These are phyloP conservation scores for Hyposmocoma kahamanoa DNA, from an alignment of 1,140 invertebrate species.

Conservation along the genomic window DNA sequence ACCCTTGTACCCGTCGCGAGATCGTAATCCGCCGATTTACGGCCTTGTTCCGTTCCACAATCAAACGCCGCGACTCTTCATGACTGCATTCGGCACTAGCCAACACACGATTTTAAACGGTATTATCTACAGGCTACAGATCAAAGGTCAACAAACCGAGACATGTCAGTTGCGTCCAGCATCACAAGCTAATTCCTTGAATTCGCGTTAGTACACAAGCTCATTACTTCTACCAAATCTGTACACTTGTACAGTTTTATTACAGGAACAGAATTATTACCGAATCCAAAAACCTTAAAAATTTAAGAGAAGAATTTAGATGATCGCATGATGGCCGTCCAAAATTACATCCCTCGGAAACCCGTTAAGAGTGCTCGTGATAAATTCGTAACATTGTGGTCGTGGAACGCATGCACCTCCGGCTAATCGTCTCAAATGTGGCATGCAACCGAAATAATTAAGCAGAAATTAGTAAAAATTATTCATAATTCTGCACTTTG, in stretches of 20 bases:
- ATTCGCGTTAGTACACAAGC: too few relatives aligned
- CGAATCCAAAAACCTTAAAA: neutral
- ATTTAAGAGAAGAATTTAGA: neutral
- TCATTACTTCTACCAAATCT: too few relatives aligned
- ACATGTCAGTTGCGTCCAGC: too few relatives aligned
- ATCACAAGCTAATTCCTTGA: too few relatives aligned
- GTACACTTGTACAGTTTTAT: too few relatives aligned
- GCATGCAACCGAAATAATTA: conserved; percentile 19
- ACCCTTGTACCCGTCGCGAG: conserved; percentile 3
- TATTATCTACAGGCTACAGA: too few relatives aligned
- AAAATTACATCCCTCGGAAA: neutral
- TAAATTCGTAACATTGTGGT: conserved; percentile 1
- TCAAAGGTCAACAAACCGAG: too few relatives aligned
- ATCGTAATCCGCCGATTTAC: conserved; percentile 47
- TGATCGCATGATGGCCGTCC: neutral
- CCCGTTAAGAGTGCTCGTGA: neutral
- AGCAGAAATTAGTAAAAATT: conserved; percentile 10
- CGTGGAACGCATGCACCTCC: conserved; percentile 2
- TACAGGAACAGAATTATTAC: too few relatives aligned
- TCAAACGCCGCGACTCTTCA: conserved; percentile 1
- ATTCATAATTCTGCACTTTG: conserved; percentile 16
- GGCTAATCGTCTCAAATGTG: conserved; percentile 2
- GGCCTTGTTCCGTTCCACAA: conserved; percentile 18
- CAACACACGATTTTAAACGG: too few relatives aligned
- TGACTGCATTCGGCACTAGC: too few relatives aligned